phyloP scores from a whole-genome alignment of 2,797 vertebrate genomes.

The Mareca penelope region DNA sequence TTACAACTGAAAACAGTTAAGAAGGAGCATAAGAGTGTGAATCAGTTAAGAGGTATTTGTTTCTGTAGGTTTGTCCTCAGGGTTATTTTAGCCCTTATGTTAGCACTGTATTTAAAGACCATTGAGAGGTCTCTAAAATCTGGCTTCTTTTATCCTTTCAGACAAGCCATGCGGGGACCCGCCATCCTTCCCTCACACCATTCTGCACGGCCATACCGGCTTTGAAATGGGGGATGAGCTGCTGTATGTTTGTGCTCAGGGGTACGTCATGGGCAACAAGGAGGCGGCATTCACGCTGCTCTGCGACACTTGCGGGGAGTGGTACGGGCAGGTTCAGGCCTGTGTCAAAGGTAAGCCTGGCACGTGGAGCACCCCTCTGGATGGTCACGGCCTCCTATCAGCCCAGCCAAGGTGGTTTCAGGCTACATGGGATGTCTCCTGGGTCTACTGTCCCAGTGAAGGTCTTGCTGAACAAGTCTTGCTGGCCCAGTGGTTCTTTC shows the following conservation, averaged over 20 bases:
- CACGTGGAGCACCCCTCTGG: fast-evolving
- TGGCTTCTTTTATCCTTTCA: slow-evolving; percentile 48
- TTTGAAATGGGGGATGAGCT: slow-evolving; percentile 92
- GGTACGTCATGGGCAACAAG: slow-evolving; percentile 81
- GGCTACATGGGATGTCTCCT: background rate
- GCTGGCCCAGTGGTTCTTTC: background rate
- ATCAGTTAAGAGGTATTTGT: background rate
- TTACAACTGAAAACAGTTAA: background rate
- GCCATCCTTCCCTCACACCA: slow-evolving; percentile 88
- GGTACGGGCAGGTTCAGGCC: slow-evolving; percentile 92
- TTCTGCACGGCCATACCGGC: slow-evolving; percentile 86
- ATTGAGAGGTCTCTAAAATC: background rate
- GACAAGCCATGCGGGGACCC: slow-evolving; percentile 90
- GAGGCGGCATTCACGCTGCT: slow-evolving; percentile 88
- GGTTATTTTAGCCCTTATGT: background rate
- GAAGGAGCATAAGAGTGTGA: background rate
- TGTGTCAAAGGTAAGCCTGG: slow-evolving; percentile 87
- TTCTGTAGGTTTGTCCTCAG: background rate
- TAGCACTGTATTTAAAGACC: background rate
- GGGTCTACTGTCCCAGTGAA: background rate
- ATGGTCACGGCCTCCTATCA: no score
- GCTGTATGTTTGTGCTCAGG: slow-evolving; percentile 86
- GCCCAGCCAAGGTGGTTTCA: fast-evolving
- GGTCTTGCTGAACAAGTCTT: background rate
- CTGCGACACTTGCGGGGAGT: slow-evolving; percentile 94